A percentile compares a stretch with the other conserved stretches of the same genome.
Conservation (phyloP, 2,888 invertebrate genomes). For the Drosophila atripex region DNA sequence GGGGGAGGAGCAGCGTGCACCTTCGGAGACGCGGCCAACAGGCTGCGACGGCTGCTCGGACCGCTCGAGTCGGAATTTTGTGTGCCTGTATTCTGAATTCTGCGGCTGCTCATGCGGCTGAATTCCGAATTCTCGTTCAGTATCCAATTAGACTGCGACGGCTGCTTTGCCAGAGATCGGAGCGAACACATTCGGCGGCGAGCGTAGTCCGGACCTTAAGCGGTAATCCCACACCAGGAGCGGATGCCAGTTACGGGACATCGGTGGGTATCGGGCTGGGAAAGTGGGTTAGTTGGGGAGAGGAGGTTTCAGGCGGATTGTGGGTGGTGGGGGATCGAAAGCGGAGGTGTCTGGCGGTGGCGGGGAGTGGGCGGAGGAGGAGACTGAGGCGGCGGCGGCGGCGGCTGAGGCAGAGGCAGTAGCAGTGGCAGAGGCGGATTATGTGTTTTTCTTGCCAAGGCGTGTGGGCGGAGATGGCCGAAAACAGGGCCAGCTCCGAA, state of each 20-base stretch:
- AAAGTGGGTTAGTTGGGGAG: slow-evolving; percentile 50
- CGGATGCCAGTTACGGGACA: slow-evolving; percentile 47
- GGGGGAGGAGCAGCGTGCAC: slow-evolving; percentile 25
- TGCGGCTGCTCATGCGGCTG: slow-evolving; percentile 72
- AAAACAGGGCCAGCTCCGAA: slow-evolving; percentile 23
- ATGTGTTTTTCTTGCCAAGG: slow-evolving; percentile 19
- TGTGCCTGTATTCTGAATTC: slow-evolving; percentile 80
- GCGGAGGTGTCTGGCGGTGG: not conserved
- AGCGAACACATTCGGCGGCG: slow-evolving; percentile 3
- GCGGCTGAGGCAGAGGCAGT: too few species aligned
- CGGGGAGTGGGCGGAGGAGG: not conserved
- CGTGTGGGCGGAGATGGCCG: not conserved
- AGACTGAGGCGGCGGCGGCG: too few species aligned
- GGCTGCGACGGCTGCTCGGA: slow-evolving; percentile 76
- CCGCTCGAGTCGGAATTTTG: slow-evolving; percentile 46
- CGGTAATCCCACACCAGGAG: slow-evolving; percentile 51
- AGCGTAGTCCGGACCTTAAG: slow-evolving; percentile 39
- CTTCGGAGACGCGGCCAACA: slow-evolving; percentile 66
- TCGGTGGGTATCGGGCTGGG: slow-evolving; percentile 10
- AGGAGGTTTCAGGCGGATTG: not conserved
- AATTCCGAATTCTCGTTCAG: slow-evolving; percentile 82
- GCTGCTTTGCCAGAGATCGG: slow-evolving; percentile 40
- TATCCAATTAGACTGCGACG: slow-evolving; percentile 78
- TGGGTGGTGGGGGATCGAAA: not conserved
- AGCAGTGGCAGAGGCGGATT: not conserved